These are phyloP conservation scores for Thaleichthys pacificus DNA, from an alignment of 2,797 vertebrate genomes.

Conservation along the genomic window DNA sequence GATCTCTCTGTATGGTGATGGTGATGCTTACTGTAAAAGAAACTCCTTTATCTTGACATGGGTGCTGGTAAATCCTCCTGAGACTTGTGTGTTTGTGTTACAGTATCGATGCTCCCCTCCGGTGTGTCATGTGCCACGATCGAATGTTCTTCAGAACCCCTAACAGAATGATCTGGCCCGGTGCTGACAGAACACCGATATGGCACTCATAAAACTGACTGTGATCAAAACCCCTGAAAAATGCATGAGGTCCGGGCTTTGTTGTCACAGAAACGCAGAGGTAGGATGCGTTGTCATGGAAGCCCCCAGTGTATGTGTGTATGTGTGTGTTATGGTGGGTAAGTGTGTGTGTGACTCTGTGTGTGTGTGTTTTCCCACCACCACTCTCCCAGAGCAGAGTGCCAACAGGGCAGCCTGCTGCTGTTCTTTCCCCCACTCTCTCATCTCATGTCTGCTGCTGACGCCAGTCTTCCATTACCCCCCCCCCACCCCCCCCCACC, in stretches of 20 bases:
- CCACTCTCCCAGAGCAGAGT: neutral
- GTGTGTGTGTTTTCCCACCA: conserved; percentile 3
- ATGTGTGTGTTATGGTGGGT: neutral
- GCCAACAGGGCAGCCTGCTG: conserved; percentile 34
- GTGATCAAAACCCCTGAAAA: conserved; percentile 32
- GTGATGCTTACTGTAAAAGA: neutral
- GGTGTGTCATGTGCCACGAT: conserved; percentile 14
- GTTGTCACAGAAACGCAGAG: conserved; percentile 45
- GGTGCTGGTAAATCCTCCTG: conserved; percentile 20
- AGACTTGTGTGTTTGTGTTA: conserved; percentile 31
- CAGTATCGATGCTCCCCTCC: neutral
- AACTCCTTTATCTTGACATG: neutral
- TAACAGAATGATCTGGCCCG: conserved; percentile 24
- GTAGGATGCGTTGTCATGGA: conserved; percentile 48
- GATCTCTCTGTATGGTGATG: too few species aligned
- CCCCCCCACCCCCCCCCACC: conserved; percentile 2
- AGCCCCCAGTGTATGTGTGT: conserved; percentile 25
- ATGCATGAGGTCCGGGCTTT: conserved; percentile 26
- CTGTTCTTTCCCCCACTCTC: conserved; percentile 26
- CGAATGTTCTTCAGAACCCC: conserved; percentile 21
- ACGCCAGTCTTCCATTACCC: conserved; percentile 45
- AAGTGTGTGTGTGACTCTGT: neutral
- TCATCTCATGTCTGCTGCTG: conserved; percentile 53
- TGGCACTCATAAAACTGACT: conserved; percentile 17
- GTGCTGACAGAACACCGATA: conserved; percentile 9